Conservation (phyloP, 2,113 vertebrate species). For the Choloepus hoffmanni region DNA sequence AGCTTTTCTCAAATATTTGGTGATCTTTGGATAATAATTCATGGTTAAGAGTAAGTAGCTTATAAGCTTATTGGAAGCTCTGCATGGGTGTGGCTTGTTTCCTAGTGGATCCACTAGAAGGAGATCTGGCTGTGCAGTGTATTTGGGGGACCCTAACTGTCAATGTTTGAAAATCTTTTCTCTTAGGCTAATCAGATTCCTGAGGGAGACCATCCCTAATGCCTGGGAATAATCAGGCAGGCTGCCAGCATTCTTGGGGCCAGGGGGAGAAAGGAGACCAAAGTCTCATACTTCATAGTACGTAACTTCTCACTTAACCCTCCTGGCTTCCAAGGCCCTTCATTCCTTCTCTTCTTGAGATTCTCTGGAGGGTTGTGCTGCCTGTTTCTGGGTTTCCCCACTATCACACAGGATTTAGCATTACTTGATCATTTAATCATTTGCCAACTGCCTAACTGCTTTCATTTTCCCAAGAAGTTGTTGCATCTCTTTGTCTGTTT, state of each 20-base stretch:
- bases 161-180: neutral
- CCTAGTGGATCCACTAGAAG: neutral
- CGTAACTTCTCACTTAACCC: neutral
- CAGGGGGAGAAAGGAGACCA: neutral
- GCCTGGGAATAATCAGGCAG: neutral
- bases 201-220: neutral
- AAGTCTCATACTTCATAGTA: fast-evolving
- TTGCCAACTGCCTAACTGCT: neutral
- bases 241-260: neutral
- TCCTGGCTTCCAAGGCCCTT: neutral
- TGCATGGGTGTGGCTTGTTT: neutral
- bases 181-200: neutral
- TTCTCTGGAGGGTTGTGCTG: neutral
- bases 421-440: neutral
- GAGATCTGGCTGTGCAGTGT: neutral
- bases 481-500: neutral
- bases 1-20: neutral
- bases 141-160: neutral
- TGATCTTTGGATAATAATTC: neutral
- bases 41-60: neutral
- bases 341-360: neutral
- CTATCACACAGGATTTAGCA: neutral
- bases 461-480: neutral
- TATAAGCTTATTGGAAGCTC: neutral
- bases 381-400: neutral